Evolutionary conservation across 2,888 invertebrate genomes (phyloP).

Genomic region (Lypha dubia): DNA sequence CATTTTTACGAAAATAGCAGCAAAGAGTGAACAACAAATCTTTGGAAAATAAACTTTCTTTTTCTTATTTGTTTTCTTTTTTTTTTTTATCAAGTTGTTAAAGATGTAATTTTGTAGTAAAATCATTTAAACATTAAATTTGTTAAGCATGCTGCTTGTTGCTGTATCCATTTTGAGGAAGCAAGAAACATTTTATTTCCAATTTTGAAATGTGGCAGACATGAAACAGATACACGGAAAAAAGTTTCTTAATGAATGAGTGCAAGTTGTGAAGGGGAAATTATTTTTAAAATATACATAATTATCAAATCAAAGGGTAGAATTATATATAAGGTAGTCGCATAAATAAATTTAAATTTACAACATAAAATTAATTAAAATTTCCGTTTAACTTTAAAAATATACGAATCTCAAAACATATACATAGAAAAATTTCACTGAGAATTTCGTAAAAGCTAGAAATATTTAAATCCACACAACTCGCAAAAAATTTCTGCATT

Average conservation of each 20-base stretch:
- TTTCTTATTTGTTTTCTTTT: background rate
- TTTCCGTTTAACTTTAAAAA: too few relatives aligned
- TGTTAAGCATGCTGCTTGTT: background rate
- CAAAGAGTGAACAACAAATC: background rate
- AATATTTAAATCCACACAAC: too few relatives aligned
- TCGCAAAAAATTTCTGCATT: too few relatives aligned
- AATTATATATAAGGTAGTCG: too few relatives aligned
- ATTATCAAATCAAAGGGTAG: too few relatives aligned
- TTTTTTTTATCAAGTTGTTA: background rate
- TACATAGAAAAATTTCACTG: too few relatives aligned
- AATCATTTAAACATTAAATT: conserved; percentile 29
- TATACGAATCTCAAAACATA: too few relatives aligned
- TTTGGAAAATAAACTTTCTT: conserved; percentile 24
- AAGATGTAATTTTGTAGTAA: conserved; percentile 2
- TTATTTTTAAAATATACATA: too few relatives aligned
- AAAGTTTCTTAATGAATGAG: background rate
- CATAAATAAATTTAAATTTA: too few relatives aligned
- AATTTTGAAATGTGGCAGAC: background rate
- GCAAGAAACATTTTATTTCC: background rate
- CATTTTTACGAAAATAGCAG: conserved; percentile 3
- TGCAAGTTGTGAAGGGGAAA: too few relatives aligned
- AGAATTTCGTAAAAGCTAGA: too few relatives aligned
- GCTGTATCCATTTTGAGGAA: background rate
- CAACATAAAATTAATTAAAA: too few relatives aligned
- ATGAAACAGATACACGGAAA: background rate